phyloP scores from a whole-genome alignment of 2,113 vertebrate species.

The Lampris megalopsis region DNA sequence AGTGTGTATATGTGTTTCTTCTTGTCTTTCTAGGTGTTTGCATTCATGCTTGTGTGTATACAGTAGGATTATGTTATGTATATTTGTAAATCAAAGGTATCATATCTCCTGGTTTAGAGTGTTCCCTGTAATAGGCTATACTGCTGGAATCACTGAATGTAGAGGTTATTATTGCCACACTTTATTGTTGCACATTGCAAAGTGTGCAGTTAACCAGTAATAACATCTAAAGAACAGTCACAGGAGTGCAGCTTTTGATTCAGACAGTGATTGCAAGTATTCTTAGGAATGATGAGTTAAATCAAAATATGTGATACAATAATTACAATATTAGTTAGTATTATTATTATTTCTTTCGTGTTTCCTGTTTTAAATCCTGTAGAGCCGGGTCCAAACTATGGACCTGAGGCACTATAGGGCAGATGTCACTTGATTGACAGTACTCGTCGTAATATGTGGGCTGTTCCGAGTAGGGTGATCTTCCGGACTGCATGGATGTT shows the following conservation, averaged over 20 bases:
- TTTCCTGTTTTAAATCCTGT: no score
- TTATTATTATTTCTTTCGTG: no score
- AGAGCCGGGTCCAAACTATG: no score
- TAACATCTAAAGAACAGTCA: background rate
- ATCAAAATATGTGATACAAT: no score
- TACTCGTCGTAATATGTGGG: no score
- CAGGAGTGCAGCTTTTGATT: background rate
- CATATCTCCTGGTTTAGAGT: conserved; percentile 18
- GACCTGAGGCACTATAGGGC: no score
- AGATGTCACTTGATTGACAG: no score
- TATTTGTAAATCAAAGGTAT: background rate
- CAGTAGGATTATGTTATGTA: background rate
- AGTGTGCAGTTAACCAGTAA: conserved; percentile 11
- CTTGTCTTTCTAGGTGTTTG: background rate
- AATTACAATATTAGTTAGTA: no score
- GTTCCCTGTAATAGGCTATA: conserved; percentile 21
- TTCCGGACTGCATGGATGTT: no score
- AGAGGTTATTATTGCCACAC: background rate
- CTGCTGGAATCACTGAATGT: conserved; percentile 28
- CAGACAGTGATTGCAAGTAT: no score
- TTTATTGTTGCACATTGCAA: background rate
- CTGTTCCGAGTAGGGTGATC: no score
- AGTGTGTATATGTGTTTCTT: conserved; percentile 16
- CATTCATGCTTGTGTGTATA: background rate
- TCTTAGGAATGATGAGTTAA: no score